Evolutionary conservation across 2,797 vertebrate species (phyloP).

Genomic region (Thripadectes ignobilis): DNA sequence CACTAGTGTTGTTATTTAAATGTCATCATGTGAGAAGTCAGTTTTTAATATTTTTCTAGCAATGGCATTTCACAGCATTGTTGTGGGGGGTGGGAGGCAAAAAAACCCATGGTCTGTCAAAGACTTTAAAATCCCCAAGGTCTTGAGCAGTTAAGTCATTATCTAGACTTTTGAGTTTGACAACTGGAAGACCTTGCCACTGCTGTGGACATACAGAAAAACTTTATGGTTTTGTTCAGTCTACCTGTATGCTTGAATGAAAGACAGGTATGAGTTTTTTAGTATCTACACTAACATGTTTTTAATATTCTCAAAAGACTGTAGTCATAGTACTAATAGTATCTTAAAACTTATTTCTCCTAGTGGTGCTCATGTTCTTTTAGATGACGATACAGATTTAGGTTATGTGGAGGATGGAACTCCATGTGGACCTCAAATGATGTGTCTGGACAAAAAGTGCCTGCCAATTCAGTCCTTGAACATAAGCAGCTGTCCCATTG

Average conservation of each 20-base stretch:
- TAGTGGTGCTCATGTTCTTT: constrained; percentile 94
- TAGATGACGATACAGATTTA: constrained; percentile 96
- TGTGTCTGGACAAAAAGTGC: constrained; percentile 99
- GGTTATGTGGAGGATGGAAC: constrained; percentile 97
- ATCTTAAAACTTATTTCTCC: constrained; percentile 31
- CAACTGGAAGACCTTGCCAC: background rate
- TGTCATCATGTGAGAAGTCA: background rate
- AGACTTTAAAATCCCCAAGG: background rate
- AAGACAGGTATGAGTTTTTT: background rate
- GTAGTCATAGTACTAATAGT: background rate
- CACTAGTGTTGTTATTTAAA: background rate
- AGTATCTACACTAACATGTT: background rate
- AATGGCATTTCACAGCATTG: background rate
- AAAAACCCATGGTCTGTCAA: background rate
- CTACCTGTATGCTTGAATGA: background rate
- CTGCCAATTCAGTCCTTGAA: constrained; percentile 96
- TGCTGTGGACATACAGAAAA: background rate
- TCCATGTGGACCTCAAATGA: constrained; percentile 97
- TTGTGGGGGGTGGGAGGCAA: rapidly evolving
- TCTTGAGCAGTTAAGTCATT: background rate
- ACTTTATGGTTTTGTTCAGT: background rate
- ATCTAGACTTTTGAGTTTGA: background rate
- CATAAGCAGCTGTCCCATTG: constrained; percentile 92
- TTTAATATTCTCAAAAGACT: background rate
- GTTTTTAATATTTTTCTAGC: background rate